Evolutionary conservation across 1,140 invertebrate species (phyloP).

Genomic region (Manduca sexta): DNA sequence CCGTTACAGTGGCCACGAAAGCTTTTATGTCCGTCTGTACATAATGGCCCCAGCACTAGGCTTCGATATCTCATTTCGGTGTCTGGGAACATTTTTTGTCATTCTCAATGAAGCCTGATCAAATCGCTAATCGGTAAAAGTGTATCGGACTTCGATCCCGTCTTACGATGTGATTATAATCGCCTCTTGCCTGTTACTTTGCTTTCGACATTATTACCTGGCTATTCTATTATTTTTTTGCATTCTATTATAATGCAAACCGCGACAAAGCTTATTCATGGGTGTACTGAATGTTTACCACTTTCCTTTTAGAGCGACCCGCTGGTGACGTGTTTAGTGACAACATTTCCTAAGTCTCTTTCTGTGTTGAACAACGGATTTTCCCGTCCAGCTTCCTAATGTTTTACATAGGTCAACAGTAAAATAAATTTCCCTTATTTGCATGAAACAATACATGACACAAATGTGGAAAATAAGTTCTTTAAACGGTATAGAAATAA

Average conservation of each 20-base stretch:
- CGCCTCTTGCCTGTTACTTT: slow-evolving; percentile 18
- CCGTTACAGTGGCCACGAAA: too few relatives aligned
- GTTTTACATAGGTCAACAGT: too few relatives aligned
- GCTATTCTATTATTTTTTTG: slow-evolving; percentile 10
- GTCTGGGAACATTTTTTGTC: background rate
- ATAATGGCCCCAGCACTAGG: too few relatives aligned
- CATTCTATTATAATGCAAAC: slow-evolving; percentile 7
- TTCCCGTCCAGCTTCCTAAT: too few relatives aligned
- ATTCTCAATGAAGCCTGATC: slow-evolving; percentile 5
- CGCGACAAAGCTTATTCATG: slow-evolving; percentile 1
- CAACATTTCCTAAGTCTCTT: too few relatives aligned
- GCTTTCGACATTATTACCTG: slow-evolving; percentile 8
- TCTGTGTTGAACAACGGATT: too few relatives aligned
- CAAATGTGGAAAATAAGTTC: too few relatives aligned
- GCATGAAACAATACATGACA: too few relatives aligned
- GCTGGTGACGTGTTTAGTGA: background rate
- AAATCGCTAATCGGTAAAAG: slow-evolving; percentile 33
- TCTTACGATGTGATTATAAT: slow-evolving; percentile 18
- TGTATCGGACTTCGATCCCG: slow-evolving; percentile 20
- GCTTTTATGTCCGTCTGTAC: too few relatives aligned
- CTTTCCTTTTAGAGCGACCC: slow-evolving; percentile 2
- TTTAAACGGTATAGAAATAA: too few relatives aligned
- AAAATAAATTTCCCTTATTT: too few relatives aligned
- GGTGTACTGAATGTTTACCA: background rate
- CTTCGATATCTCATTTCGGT: too few relatives aligned